Conservation (phyloP, 2,797 vertebrate genomes). For the Tokudaia muenninki region DNA sequence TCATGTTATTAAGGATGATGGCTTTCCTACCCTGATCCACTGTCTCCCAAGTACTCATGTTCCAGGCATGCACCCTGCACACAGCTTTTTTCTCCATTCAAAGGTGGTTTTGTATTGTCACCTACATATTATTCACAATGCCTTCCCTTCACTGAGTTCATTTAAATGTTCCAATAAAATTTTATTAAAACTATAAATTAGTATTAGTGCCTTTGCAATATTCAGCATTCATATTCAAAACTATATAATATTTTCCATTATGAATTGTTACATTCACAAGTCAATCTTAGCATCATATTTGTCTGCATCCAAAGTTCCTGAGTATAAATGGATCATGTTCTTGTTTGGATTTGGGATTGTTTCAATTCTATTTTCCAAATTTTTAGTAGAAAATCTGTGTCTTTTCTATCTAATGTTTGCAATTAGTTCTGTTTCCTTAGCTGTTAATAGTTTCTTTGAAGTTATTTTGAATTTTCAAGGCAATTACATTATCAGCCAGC, state of each 20-base stretch:
- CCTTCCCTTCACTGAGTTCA: constrained; percentile 52
- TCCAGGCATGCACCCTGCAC: neutral
- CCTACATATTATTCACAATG: constrained; percentile 47
- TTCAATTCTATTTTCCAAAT: constrained; percentile 37
- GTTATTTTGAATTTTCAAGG: constrained; percentile 55
- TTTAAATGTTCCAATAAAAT: constrained; percentile 47
- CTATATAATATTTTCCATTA: constrained; percentile 37
- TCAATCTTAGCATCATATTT: constrained; percentile 9
- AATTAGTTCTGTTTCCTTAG: constrained; percentile 47
- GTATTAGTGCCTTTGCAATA: constrained; percentile 44
- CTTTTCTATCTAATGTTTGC: constrained; percentile 55
- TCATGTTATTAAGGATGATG: neutral
- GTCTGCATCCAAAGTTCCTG: neutral
- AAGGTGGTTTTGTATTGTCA: constrained; percentile 26
- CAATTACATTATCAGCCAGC: constrained; percentile 53
- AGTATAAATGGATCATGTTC: neutral
- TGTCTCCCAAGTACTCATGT: neutral
- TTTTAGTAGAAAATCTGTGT: constrained; percentile 14
- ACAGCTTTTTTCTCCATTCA: neutral
- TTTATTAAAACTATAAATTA: constrained; percentile 66
- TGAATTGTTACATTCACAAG: constrained; percentile 23
- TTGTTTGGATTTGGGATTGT: constrained; percentile 4
- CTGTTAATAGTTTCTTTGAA: constrained; percentile 17
- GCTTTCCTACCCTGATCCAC: neutral
- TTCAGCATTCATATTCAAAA: constrained; percentile 35